Evolutionary conservation across 2,888 invertebrate genomes (phyloP).

Genomic region (Autographa pulchrina): DNA sequence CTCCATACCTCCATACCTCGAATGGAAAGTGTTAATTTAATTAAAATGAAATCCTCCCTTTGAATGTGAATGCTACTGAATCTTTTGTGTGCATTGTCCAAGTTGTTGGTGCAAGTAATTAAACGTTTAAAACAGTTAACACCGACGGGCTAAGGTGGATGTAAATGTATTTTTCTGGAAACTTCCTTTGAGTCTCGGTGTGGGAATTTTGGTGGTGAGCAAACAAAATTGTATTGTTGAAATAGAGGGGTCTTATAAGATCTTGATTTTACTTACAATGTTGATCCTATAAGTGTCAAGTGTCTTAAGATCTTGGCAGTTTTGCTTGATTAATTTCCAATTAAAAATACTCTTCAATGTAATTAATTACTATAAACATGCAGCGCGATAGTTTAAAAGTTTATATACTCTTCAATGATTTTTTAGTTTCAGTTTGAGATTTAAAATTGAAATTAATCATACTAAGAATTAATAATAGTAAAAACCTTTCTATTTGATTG

Average conservation of each 20-base stretch:
- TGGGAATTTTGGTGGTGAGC: not conserved
- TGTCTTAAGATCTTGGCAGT: too few relatives aligned
- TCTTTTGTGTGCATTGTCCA: conserved; percentile 45
- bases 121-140: conserved; percentile 39
- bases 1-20: conserved; percentile 47
- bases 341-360: too few relatives aligned
- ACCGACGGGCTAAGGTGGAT: not conserved
- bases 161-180: conserved; percentile 13
- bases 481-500: too few relatives aligned
- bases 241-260: not conserved
- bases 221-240: not conserved
- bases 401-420: too few relatives aligned
- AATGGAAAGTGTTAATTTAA: conserved; percentile 74
- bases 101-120: conserved; percentile 29
- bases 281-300: not conserved
- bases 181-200: not conserved
- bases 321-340: too few relatives aligned
- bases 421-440: too few relatives aligned
- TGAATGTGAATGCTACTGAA: conserved; percentile 31
- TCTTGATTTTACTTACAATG: not conserved
- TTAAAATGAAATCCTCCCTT: conserved; percentile 68
- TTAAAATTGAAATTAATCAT: too few relatives aligned
- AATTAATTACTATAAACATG: too few relatives aligned
- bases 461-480: too few relatives aligned
- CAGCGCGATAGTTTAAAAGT: too few relatives aligned